These are phyloP conservation scores for Zoanthus solanderi DNA, from an alignment of 92 coral and sea anemone species.

Conservation along the genomic window DNA sequence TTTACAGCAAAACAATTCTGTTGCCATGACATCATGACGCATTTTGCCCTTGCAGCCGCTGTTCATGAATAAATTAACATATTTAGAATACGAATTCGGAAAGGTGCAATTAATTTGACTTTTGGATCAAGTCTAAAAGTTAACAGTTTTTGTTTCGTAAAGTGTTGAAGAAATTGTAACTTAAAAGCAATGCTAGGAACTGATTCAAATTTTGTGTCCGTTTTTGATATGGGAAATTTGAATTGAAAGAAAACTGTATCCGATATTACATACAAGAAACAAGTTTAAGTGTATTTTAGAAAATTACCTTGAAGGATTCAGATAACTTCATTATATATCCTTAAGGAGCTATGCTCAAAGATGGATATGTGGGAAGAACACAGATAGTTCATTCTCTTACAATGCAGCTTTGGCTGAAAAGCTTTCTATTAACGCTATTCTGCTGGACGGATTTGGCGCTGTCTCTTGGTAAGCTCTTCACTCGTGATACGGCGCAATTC, in stretches of 20 bases:
- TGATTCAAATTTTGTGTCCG: not conserved
- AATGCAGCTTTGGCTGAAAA: slow-evolving; percentile 15
- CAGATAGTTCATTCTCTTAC: not conserved
- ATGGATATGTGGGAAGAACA: slow-evolving; percentile 31
- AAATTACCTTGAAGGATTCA: not conserved
- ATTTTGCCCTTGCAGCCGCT: slow-evolving; percentile 55
- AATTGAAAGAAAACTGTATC: not conserved
- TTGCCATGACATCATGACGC: slow-evolving; percentile 85
- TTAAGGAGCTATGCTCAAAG: slow-evolving; percentile 42
- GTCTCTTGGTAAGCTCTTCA: slow-evolving; percentile 58
- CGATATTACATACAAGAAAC: not conserved
- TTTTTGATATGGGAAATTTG: not conserved
- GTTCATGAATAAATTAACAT: slow-evolving; percentile 53
- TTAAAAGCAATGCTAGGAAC: not conserved
- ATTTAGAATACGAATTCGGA: slow-evolving; percentile 15
- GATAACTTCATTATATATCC: not conserved
- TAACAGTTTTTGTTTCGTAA: not conserved
- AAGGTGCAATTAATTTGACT: slow-evolving; percentile 28
- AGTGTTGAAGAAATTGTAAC: not conserved
- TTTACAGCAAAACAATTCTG: slow-evolving; percentile 70
- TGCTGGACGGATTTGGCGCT: slow-evolving; percentile 59
- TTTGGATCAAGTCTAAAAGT: not conserved
- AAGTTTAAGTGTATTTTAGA: slow-evolving; percentile 4
- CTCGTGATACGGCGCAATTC: slow-evolving; percentile 32
- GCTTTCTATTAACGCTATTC: slow-evolving; percentile 20